phyloP scores from a whole-genome alignment of 1,140 invertebrate genomes.

The Spodoptera frugiperda region DNA sequence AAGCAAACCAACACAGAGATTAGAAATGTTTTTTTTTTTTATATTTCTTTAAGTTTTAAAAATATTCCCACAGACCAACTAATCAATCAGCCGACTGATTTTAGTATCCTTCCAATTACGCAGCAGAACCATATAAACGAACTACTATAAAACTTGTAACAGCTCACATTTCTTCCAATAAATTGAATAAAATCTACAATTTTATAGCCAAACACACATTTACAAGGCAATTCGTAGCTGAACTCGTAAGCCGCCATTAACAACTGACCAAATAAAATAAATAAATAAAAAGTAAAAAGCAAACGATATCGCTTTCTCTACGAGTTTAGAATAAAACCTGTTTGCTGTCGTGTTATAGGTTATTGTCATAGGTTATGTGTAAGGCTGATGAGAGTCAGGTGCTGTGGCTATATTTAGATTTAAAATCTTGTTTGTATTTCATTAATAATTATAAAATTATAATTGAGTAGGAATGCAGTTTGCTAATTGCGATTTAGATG shows the following conservation, averaged over 20 bases:
- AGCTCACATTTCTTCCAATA: neutral
- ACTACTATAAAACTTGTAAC: neutral
- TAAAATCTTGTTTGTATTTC: no score
- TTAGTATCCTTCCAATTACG: neutral
- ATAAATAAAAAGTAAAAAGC: slow-evolving; percentile 59
- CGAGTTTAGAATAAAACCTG: slow-evolving; percentile 47
- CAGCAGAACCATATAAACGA: neutral
- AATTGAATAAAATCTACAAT: neutral
- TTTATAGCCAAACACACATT: neutral
- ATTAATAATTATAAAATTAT: no score
- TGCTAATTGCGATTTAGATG: no score
- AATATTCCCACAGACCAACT: no score
- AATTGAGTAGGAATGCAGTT: no score
- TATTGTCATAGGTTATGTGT: slow-evolving; percentile 38
- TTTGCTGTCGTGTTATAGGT: slow-evolving; percentile 29
- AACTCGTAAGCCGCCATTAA: neutral
- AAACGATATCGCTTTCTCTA: slow-evolving; percentile 55
- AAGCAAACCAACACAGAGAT: no score
- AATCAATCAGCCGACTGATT: neutral
- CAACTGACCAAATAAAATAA: slow-evolving; percentile 36
- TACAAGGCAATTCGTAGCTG: neutral
- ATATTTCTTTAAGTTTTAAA: no score
- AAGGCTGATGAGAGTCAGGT: no score
- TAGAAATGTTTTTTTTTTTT: no score
- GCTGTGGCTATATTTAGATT: no score